Evolutionary conservation across 2,113 vertebrate species (phyloP).

Genomic region (Amazona guildingii): DNA sequence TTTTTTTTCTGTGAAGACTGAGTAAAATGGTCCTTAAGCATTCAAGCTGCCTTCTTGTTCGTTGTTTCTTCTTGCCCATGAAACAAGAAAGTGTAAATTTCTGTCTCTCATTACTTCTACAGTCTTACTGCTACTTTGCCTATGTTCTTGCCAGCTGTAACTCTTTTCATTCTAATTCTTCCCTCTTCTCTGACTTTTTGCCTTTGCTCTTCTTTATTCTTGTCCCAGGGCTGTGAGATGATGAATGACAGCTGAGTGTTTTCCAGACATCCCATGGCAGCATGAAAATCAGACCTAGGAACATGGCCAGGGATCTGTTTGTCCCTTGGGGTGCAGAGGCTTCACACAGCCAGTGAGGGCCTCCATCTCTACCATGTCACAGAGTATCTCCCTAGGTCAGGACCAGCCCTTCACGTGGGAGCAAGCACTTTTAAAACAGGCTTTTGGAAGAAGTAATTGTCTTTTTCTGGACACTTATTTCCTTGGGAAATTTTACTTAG

Average conservation of each 20-base stretch:
- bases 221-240: not conserved
- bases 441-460: not conserved
- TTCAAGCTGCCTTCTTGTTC: not conserved
- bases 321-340: too few relatives aligned
- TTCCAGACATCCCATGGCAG: not conserved
- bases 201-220: not conserved
- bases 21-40: not conserved
- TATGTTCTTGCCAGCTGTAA: not conserved
- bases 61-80: not conserved
- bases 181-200: too few relatives aligned
- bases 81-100: not conserved
- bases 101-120: not conserved
- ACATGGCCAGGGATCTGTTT: too few relatives aligned
- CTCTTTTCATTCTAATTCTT: not conserved
- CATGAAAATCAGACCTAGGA: not conserved
- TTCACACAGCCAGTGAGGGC: too few relatives aligned
- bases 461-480: not conserved
- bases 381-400: not conserved
- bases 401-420: not conserved
- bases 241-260: not conserved
- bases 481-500: not conserved
- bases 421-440: not conserved
- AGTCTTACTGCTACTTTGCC: not conserved
- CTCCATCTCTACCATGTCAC: not conserved
- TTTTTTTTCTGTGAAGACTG: not conserved